These are phyloP conservation scores for Sebastes steindachneri DNA, from an alignment of 2,797 vertebrate species.

Conservation along the genomic window DNA sequence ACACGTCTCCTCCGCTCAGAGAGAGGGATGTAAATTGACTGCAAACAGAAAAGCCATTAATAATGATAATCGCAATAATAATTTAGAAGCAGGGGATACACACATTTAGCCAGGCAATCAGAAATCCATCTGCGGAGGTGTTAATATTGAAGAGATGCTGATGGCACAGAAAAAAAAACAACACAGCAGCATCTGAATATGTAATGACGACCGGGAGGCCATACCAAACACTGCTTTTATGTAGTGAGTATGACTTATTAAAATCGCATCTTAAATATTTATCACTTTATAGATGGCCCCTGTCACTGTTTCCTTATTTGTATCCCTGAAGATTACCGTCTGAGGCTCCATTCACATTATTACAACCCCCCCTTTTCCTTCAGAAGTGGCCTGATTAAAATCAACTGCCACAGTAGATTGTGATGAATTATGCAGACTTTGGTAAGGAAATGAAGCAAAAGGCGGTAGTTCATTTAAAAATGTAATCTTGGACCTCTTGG, in stretches of 20 bases:
- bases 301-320: slow-evolving; percentile 75
- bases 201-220: slow-evolving; percentile 79
- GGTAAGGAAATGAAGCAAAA: slow-evolving; percentile 77
- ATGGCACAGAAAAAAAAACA: slow-evolving; percentile 68
- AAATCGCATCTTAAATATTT: slow-evolving; percentile 85
- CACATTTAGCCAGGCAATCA: slow-evolving; percentile 83
- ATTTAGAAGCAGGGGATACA: slow-evolving; percentile 78
- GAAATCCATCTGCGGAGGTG: slow-evolving; percentile 80
- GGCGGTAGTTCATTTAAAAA: slow-evolving; percentile 74
- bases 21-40: slow-evolving; percentile 73
- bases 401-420: slow-evolving; percentile 68
- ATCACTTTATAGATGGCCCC: slow-evolving; percentile 80
- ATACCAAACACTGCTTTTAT: slow-evolving; percentile 82
- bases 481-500: slow-evolving; percentile 70
- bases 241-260: slow-evolving; percentile 84
- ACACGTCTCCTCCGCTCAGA: slow-evolving; percentile 40
- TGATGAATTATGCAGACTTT: slow-evolving; percentile 84
- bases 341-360: slow-evolving; percentile 64
- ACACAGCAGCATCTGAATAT: slow-evolving; percentile 70
- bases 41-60: slow-evolving; percentile 79
- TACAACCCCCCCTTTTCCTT: slow-evolving; percentile 55
- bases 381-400: slow-evolving; percentile 81
- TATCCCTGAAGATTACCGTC: slow-evolving; percentile 62
- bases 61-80: slow-evolving; percentile 80
- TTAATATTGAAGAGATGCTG: slow-evolving; percentile 85